Evolutionary conservation across 2,113 vertebrate genomes (phyloP), one percentile per base, ranked within the genome.

Genomic region (Sander lucioperca): DNA sequence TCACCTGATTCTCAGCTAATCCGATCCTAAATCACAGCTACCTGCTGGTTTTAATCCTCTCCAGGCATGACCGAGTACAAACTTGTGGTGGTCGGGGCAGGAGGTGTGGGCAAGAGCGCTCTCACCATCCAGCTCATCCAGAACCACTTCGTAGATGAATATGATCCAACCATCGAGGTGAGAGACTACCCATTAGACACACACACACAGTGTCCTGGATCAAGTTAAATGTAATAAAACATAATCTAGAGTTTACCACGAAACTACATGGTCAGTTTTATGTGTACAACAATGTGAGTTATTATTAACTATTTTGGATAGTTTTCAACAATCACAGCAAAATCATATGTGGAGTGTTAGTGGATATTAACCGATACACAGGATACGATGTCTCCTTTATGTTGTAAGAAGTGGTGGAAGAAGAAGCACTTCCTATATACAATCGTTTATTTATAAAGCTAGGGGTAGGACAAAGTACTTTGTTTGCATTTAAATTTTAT

Each of bases 101-200:
- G 96, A 87, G 96, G 96, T 15, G 96, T 97, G 72, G 96, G 96
- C n/a, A 97, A 97, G 93, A 97, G 96, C 53, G 96, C 96, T 1
- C 93, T 97, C 43, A 97, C 96, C 78, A 97, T 97, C 79, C 96
- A 97, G 85, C 95, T 97, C 86, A 96, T 96, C 88, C 96, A 97
- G 88, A 96, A 96, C 80, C 96, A 96, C 88, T 96, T 97, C 74
- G 96, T 96, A 39, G 96, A 96, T 21, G 94, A 95, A 58, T 95
- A 95, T 53, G 95, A 96, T 71, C 95, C 95, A 13, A 95, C 95
- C 27, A 96, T 95, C n/a, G 95, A 95, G 94, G 95, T 96, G 74
- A 87, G 78, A 33, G 2, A 84, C 23, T 1, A 6, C 2, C 47
- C 27, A 16, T 21, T 8, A 33, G 5, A 33, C 33, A 33, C 33